These are phyloP conservation scores for Orycteropus afer DNA, from an alignment of 2,113 vertebrate species.

Conservation along the genomic window DNA sequence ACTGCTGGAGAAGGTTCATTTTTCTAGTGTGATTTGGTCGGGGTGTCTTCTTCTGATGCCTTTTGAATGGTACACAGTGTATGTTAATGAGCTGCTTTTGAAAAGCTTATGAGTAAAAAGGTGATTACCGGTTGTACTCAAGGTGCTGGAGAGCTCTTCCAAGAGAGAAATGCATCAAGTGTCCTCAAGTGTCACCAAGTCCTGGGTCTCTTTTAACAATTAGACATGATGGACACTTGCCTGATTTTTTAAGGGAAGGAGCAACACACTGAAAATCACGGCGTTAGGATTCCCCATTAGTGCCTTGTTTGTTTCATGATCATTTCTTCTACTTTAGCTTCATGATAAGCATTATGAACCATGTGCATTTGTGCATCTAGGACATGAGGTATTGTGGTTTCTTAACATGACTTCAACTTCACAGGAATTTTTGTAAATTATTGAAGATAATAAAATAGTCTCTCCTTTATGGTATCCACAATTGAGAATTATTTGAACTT, in stretches of 20 bases:
- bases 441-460: not conserved
- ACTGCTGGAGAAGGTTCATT: conserved; percentile 34
- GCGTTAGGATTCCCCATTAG: not conserved
- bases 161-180: not conserved
- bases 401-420: not conserved
- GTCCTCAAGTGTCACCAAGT: not conserved
- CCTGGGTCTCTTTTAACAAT: not conserved
- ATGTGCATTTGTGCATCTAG: not conserved
- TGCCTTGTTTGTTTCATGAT: not conserved
- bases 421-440: not conserved
- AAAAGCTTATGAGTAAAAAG: not conserved
- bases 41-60: not conserved
- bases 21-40: not conserved
- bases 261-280: not conserved
- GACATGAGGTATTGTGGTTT: no score
- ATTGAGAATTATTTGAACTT: not conserved
- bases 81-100: not conserved
- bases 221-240: not conserved
- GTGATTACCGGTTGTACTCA: not conserved
- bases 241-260: not conserved
- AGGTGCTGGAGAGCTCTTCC: not conserved
- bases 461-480: not conserved
- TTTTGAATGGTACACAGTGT: conserved; percentile 17
- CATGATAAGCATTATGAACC: not conserved
- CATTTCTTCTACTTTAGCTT: not conserved